Evolutionary conservation across 2,113 vertebrate genomes (phyloP).

Genomic region (Phylloscopus trochilus): DNA sequence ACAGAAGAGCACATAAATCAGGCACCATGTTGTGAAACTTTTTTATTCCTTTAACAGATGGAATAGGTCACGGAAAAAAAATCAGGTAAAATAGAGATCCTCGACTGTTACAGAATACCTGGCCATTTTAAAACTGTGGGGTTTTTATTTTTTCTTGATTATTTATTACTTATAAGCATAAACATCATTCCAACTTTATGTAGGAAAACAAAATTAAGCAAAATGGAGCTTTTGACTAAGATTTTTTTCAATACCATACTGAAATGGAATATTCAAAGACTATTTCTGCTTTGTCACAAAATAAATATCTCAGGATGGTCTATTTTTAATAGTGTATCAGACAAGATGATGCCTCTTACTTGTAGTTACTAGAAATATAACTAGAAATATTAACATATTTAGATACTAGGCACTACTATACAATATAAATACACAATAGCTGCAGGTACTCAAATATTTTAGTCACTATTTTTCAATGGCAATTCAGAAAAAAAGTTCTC

Average conservation of each 20-base stretch:
- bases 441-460: background rate
- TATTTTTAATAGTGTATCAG: background rate
- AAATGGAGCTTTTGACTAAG: background rate
- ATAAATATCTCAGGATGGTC: background rate
- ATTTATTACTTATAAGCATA: background rate
- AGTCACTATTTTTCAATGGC: background rate
- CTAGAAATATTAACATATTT: background rate
- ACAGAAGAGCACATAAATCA: background rate
- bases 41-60: background rate
- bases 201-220: background rate
- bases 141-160: background rate
- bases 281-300: background rate
- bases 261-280: background rate
- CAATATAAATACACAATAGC: background rate
- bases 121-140: background rate
- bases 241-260: background rate
- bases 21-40: background rate
- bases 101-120: background rate
- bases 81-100: background rate
- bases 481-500: background rate
- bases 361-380: background rate
- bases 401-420: background rate
- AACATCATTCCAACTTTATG: background rate
- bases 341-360: background rate
- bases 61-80: background rate